Evolutionary conservation across 2,113 vertebrate species (phyloP).

Genomic region (Prunella fulvescens): DNA sequence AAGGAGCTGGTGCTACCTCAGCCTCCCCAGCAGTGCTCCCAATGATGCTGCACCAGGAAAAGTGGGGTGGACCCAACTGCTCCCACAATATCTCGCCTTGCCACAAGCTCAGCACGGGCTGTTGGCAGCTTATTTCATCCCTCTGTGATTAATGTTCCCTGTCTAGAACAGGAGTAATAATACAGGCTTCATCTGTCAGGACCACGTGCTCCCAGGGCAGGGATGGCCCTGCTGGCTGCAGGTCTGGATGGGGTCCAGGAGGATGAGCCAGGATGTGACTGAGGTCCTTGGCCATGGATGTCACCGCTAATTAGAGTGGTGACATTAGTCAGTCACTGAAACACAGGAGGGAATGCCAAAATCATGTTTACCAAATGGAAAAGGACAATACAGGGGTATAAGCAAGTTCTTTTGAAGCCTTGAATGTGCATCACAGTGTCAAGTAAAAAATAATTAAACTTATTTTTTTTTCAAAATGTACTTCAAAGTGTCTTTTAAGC

Average conservation of each 20-base stretch:
- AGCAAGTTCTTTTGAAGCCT: conserved; percentile 19
- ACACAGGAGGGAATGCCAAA: background rate
- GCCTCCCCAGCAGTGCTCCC: background rate
- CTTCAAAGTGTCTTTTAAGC: conserved; percentile 61
- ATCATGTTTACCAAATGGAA: background rate
- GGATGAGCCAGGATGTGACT: background rate
- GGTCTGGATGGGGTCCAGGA: background rate
- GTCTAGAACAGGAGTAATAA: background rate
- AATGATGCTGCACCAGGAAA: background rate
- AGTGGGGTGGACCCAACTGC: background rate
- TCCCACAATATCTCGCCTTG: background rate
- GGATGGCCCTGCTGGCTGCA: background rate
- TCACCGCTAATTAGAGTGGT: background rate
- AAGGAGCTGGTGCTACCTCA: background rate
- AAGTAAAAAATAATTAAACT: conserved; percentile 63
- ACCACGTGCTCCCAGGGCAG: background rate
- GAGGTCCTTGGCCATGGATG: background rate
- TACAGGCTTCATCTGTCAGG: background rate
- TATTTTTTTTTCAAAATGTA: conserved; percentile 19
- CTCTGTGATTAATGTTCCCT: conserved; percentile 1
- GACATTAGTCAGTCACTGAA: background rate
- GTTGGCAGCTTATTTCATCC: background rate
- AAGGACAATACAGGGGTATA: background rate
- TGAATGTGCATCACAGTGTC: conserved; percentile 47
- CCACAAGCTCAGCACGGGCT: background rate